Percentiles rank a stretch among this genome's conserved stretches.
These are phyloP conservation scores for Scolopax mira DNA, from an alignment of 2,113 vertebrate species.

Conservation along the genomic window DNA sequence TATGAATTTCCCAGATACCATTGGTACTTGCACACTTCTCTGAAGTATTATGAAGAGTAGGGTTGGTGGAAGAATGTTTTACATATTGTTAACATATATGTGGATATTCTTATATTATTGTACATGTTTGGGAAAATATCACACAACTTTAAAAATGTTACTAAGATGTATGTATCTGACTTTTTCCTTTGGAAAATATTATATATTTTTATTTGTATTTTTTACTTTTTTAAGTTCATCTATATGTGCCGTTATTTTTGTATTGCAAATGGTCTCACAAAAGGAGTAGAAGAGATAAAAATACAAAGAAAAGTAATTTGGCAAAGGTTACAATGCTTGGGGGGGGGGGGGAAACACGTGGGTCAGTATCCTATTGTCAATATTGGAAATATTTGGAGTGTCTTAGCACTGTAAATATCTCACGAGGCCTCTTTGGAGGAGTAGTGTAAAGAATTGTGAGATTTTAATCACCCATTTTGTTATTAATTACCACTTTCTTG, in stretches of 20 bases:
- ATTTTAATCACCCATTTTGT: slow-evolving; percentile 59
- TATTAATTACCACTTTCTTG: slow-evolving; percentile 65
- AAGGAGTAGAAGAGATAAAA: slow-evolving; percentile 59
- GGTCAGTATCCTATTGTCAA: slow-evolving; percentile 51
- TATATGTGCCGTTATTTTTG: slow-evolving; percentile 78
- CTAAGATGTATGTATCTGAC: slow-evolving; percentile 82
- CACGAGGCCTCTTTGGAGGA: slow-evolving; percentile 46
- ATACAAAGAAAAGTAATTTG: slow-evolving; percentile 56
- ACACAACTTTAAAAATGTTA: slow-evolving; percentile 69
- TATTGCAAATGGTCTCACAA: slow-evolving; percentile 69
- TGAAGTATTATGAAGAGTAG: slow-evolving; percentile 59
- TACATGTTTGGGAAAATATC: slow-evolving; percentile 78
- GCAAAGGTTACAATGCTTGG: slow-evolving; percentile 53
- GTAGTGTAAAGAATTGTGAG: slow-evolving; percentile 64
- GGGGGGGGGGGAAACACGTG: slow-evolving; percentile 30
- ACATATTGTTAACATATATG: slow-evolving; percentile 70
- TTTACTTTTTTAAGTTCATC: slow-evolving; percentile 79
- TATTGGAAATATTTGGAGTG: slow-evolving; percentile 53
- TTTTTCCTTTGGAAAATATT: slow-evolving; percentile 80
- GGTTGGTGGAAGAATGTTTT: slow-evolving; percentile 69
- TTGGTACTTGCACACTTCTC: slow-evolving; percentile 63
- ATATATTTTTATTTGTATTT: slow-evolving; percentile 83
- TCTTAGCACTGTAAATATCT: slow-evolving; percentile 70
- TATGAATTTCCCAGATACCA: slow-evolving; percentile 59
- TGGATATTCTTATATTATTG: slow-evolving; percentile 77